Conservation (phyloP, 2,797 vertebrate species). For the Myripristis jacobus region DNA sequence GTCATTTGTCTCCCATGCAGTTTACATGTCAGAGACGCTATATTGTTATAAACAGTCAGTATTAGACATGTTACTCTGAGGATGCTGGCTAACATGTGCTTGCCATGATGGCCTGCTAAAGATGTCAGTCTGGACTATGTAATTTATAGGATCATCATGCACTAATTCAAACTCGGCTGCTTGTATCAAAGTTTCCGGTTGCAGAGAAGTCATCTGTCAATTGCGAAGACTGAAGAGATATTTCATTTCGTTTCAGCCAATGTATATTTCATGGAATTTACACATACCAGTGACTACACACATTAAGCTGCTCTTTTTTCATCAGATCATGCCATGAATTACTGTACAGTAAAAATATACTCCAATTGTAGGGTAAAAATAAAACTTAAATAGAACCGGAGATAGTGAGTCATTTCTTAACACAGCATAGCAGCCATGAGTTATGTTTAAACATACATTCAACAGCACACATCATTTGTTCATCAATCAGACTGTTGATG, state of each 20-base stretch:
- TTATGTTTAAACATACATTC: conserved; percentile 11
- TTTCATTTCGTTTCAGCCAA: conserved; percentile 46
- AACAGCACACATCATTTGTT: conserved; percentile 41
- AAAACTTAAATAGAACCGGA: conserved; percentile 1
- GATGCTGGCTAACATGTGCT: conserved; percentile 65
- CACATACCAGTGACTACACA: conserved; percentile 41
- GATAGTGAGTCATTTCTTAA: conserved; percentile 57
- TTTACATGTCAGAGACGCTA: conserved; percentile 74
- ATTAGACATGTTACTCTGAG: conserved; percentile 43
- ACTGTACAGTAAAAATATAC: conserved; percentile 29
- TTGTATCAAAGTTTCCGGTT: conserved; percentile 48
- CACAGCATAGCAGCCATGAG: conserved; percentile 33
- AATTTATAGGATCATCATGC: conserved; percentile 59
- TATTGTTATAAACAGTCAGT: conserved; percentile 65
- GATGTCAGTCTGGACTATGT: conserved; percentile 52
- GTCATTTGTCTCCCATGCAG: conserved; percentile 68
- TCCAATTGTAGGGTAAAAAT: no score
- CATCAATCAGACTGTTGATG: conserved; percentile 55
- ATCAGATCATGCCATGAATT: conserved; percentile 41
- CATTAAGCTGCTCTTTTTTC: conserved; percentile 55
- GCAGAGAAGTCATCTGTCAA: conserved; percentile 33
- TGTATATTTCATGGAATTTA: conserved; percentile 41
- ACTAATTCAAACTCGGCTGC: conserved; percentile 48
- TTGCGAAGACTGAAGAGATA: conserved; percentile 47
- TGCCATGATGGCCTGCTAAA: conserved; percentile 61